Base-by-base conservation (phyloP, 1,140 invertebrate species). In the Euschistus heros region DNA sequence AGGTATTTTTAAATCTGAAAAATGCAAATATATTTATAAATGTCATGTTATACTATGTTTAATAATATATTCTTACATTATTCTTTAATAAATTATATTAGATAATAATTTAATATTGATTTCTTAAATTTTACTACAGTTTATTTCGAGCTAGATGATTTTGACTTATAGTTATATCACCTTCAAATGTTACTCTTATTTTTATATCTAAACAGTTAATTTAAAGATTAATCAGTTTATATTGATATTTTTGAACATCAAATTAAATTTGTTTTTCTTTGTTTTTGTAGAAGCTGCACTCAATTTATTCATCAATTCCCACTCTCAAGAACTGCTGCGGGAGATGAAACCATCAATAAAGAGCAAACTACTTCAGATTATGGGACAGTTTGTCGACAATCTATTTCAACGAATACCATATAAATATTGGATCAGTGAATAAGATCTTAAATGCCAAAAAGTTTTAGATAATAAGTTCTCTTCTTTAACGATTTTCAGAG, bases 291-390 rank as follows among this genome's bases (percentile, higher is more conserved):
- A 89, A 73, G 87, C 88, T 27, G 88, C 88, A 37, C 73, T 91
- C 50, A 91, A 91, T 76, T 75, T 88, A n/a, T 90, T 91, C 74
- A 91, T 91, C 73, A 91, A 91, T 73, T 86, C 85, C 0, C 89
- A 91, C 72, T 82, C 86, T 0, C 88, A 91, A 71, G 88, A 90
- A 68, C 75, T 91, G 10, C 72, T 90, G 13, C 88, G 86, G 71
- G 88, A 91, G 78, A 91, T 91, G 88, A 91, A 91, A 74, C 88
- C 88, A 0, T 85, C 87, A 73, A 77, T 91, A 30, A 84, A 88
- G 68, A 81, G 80, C 67, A 89, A 91, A 72, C 76, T 91, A 2
- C 80, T 88, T 6, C 78, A 82, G 55, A 83, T 86, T 44, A 87
- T 91, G 82, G 80, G 81, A 14, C 78, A 81, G 55, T 91, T 90